Conservation (phyloP, 2,888 invertebrate species). For the Troglohyphantes excavatus region DNA sequence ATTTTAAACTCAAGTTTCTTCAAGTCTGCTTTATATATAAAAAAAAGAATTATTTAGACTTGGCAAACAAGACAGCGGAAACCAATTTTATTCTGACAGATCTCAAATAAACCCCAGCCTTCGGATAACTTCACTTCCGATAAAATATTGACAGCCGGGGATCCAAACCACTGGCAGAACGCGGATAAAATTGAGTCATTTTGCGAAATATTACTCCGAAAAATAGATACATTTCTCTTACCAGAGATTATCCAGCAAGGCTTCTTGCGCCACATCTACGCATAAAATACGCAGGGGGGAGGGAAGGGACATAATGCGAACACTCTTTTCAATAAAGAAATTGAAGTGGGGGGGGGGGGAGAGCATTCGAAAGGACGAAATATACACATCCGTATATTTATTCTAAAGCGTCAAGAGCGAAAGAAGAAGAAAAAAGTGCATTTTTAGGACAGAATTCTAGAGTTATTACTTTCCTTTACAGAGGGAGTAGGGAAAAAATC, state of each 20-base stretch:
- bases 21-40: too few relatives aligned
- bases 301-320: slow-evolving; percentile 29
- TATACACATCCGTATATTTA: slow-evolving; percentile 40
- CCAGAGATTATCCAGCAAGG: not conserved
- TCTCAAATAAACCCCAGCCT: not conserved
- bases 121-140: not conserved
- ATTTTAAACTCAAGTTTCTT: too few relatives aligned
- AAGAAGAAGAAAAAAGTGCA: slow-evolving; percentile 12
- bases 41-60: too few relatives aligned
- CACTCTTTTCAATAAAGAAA: slow-evolving; percentile 44
- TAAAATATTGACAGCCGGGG: not conserved
- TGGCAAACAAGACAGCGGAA: not conserved
- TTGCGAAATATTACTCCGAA: slow-evolving; percentile 10
- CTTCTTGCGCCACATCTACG: not conserved
- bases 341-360: slow-evolving; percentile 7
- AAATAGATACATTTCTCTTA: slow-evolving; percentile 4
- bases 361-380: not conserved
- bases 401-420: slow-evolving; percentile 26
- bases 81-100: not conserved
- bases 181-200: slow-evolving; percentile 41
- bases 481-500: not conserved
- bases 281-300: not conserved
- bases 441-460: slow-evolving; percentile 12
- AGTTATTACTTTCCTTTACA: not conserved
- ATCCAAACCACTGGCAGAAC: slow-evolving; percentile 4